These are phyloP conservation scores for Takifugu flavidus DNA, from an alignment of 2,113 vertebrate species.

Conservation along the genomic window DNA sequence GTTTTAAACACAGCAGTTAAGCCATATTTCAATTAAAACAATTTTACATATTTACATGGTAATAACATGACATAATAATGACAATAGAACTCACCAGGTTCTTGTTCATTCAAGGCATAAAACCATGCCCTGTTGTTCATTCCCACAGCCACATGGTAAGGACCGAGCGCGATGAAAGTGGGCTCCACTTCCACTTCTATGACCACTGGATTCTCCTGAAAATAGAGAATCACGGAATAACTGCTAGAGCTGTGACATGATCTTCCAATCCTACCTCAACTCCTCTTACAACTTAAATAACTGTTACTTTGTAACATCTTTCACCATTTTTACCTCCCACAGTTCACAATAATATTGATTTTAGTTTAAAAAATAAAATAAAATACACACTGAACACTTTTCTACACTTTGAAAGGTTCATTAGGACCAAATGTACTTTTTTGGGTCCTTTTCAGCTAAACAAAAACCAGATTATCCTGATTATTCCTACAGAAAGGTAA, in stretches of 20 bases:
- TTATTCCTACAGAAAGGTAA: too few species aligned
- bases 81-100: slow-evolving; percentile 41
- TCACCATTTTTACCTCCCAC: too few species aligned
- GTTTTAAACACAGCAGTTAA: slow-evolving; percentile 22
- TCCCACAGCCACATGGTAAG: slow-evolving; percentile 90
- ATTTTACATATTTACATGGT: neutral
- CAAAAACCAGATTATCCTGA: too few species aligned
- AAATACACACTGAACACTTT: too few species aligned
- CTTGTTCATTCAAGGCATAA: slow-evolving; percentile 83
- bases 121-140: slow-evolving; percentile 99
- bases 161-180: slow-evolving; percentile 89
- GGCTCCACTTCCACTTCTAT: slow-evolving; percentile 93
- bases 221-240: neutral
- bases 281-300: too few species aligned
- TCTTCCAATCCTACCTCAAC: too few species aligned
- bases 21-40: neutral
- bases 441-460: too few species aligned
- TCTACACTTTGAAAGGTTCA: too few species aligned
- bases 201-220: slow-evolving; percentile 82
- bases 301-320: too few species aligned
- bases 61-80: neutral
- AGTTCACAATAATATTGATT: too few species aligned
- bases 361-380: too few species aligned
- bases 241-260: neutral
- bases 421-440: too few species aligned